Evolutionary conservation across 37 sponge, comb jelly and placozoan species (phyloP), one percentile per base, ranked within the genome.

Genomic region (Hexactinellida sp.): DNA sequence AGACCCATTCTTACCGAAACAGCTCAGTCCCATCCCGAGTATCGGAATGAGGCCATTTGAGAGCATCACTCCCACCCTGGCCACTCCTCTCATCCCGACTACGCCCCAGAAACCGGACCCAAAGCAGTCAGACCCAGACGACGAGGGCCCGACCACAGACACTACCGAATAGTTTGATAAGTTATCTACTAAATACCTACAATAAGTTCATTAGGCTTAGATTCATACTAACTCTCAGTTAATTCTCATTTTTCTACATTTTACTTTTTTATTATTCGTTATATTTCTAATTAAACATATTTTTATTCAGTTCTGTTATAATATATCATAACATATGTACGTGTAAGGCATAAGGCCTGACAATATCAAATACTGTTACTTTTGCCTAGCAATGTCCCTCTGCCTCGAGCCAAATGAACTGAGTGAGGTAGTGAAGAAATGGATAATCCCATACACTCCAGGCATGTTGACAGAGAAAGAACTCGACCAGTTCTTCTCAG

Each of bases 401-500:
- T n/a, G n/a, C n/a, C n/a, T n/a, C n/a, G n/a, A n/a, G n/a, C n/a
- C 52, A 47, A 16, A 47, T 47, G 52, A 47, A 16, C 16, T 47
- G 16, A 47, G 52, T 63, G 28, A 63, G 5, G 76, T 63, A 1
- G 76, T 63, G 3, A n/a, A 28, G 30, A 63, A 63, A 3, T 63
- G 76, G 76, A 63, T 63, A 10, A 10, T 10, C 30, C 76, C 76
- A 21, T n/a, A 63, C 76, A 63, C 76, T n/a, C 76, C 76, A 32
- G 76, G 76, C 3, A 7, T n/a, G 3, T n/a, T 63, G 13, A 63
- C 76, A 10, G 76, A 63, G 34, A 1, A 63, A 63, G 76, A 63
- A 63, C 34, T 94, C 54, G 88, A 94, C 19, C 88, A 94, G 37
- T 94, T 88, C 71, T 94, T 92, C 38, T 71, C 89, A 30, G 89